phyloP scores from a whole-genome alignment of 35 echinoderm and acorn worm species.

The Apostichopus californicus region DNA sequence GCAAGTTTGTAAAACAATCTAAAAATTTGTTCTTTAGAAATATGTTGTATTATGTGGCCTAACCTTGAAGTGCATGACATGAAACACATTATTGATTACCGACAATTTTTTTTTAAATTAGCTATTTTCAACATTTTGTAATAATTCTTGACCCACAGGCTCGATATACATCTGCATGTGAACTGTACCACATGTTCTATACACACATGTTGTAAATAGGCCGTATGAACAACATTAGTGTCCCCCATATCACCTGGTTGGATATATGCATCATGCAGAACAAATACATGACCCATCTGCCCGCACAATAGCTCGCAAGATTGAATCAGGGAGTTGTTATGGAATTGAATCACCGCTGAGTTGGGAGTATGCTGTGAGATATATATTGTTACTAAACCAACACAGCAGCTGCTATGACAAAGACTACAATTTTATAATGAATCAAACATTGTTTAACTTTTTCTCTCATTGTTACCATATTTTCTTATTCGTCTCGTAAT shows the following conservation, averaged over 20 bases:
- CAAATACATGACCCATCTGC: not conserved
- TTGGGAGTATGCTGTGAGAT: not conserved
- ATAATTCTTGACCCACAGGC: too few species aligned
- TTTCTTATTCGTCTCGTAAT: not conserved
- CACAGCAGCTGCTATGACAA: not conserved
- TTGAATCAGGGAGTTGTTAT: too few species aligned
- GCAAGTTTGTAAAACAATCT: too few species aligned
- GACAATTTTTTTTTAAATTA: too few species aligned
- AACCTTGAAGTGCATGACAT: too few species aligned
- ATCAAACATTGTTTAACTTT: not conserved
- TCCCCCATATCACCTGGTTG: not conserved
- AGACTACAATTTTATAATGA: not conserved
- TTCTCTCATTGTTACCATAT: not conserved
- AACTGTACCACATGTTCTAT: not conserved
- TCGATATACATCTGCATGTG: not conserved
- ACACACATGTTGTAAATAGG: not conserved
- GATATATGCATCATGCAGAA: not conserved
- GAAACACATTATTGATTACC: too few species aligned
- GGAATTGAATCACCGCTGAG: not conserved
- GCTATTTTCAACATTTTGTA: too few species aligned
- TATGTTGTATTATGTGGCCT: too few species aligned
- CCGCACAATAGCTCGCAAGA: not conserved
- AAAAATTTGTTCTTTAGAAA: too few species aligned
- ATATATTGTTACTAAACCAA: not conserved
- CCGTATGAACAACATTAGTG: not conserved